Base-by-base conservation (phyloP, 2,797 vertebrate species). In the Cygnus olor region DNA sequence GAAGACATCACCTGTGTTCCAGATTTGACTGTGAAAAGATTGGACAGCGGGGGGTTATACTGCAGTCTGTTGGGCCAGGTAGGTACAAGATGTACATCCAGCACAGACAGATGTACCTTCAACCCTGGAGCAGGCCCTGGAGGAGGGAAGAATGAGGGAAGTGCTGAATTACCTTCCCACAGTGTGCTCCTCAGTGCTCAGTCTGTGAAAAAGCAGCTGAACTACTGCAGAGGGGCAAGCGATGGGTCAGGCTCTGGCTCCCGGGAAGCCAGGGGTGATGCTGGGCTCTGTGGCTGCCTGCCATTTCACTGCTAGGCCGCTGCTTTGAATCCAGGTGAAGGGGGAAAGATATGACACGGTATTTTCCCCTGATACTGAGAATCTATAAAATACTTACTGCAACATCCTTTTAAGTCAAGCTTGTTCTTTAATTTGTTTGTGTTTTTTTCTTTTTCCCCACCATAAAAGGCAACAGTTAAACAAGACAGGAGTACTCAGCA, bases 231-330 rank as follows among this genome's bases (percentile, higher is more conserved):
- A 44, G 21, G 18, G 25, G 15, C 11, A 34, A 24, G 49, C 8
- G 5, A 0, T 0, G n/a, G 64, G 32, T 10, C 56, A 30, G 77
- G 56, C 42, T 74, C 57, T 0, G 0, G 32, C 78, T 47, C 38
- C 36, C 42, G 47, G 16, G 63, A 36, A 57, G 44, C 42, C 1
- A 1, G 16, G 16, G 60, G 24, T 71, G 65, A n/a, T 36, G n/a
- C 0, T 53, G 4, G 38, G 64, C 47, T 21, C 0, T 0, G 30
- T 1, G 8, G 57, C 66, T 1, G 0, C 69, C 18, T 1, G 0
- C 21, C 14, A 9, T 6, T 42, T 40, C 70, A 56, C 32, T 8
- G 8, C 2, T 8, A 19, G 0, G 0, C 49, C 44, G 47, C 77
- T 24, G 45, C 63, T 56, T 4, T 6, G 38, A 44, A 21, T 12